Base-by-base conservation (phyloP, 2,888 invertebrate genomes). In the Agonopterix heracliana region DNA sequence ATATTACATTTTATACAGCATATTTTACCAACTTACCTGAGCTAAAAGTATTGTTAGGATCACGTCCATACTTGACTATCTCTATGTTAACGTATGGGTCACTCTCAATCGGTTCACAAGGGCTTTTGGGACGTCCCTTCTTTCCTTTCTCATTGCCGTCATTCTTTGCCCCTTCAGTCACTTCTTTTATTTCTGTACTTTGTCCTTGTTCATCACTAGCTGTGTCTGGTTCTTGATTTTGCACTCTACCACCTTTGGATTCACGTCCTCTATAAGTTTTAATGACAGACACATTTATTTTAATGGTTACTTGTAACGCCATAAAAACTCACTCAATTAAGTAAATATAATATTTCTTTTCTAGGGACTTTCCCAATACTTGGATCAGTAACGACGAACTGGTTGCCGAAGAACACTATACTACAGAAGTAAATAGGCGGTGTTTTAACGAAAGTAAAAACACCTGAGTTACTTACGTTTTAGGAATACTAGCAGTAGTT, bases 31-130 rank as follows among this genome's bases (percentile, higher is more conserved):
- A 56, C 59, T 68, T 68, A 89, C 89, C 96, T 46, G 94, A 92
- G 55, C 95, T 93, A 70, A 91, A 94, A 5, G 92, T 91, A 10
- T 91, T 91, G 49, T 93, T 93, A 2, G 92, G 91, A 64, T 93
- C 93, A 38, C 92, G 87, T 13, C 95, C 94, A 50, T 90, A 90
- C 59, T 93, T 92, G 1, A 95, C 89, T 41, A 95, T 90, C 55
- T 94, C 93, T 10, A 94, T 90, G 56, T 92, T 92, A 17, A 93
- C 90, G 58, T 90, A 92, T 0, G 91, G 90, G 57, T 93, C 92
- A 44, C 90, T 90, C 2, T 90, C 89, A 35, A 93, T 82, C 0
- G 91, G 83, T 56, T 93, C 93, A 62, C 95, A 95, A 0, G 94
- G 93, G 40, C 91, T 91, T 48, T 92, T 90, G 0, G 87, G 86